A percentile compares a stretch with the other conserved stretches of the same genome.
Evolutionary conservation across 2,113 vertebrate species (phyloP).

Genomic region (Nestor notabilis): DNA sequence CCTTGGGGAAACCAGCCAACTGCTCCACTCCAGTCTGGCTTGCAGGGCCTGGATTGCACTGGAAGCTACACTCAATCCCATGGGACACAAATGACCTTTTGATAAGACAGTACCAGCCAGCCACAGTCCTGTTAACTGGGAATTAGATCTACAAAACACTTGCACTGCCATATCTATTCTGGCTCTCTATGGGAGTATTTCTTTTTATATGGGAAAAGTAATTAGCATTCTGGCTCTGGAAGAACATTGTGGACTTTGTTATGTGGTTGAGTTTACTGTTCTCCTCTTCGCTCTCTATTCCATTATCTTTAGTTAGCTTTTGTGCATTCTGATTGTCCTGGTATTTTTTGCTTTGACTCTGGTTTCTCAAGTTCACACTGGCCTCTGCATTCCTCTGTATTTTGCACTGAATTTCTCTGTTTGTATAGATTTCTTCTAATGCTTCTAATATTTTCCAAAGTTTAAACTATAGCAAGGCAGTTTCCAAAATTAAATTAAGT

Average conservation of each 20-base stretch:
- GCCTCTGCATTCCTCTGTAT: background rate
- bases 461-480: background rate
- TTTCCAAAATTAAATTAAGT: constrained; percentile 9
- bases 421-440: background rate
- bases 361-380: background rate
- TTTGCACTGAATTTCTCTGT: background rate
- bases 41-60: constrained; percentile 29
- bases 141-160: constrained; percentile 24
- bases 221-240: background rate
- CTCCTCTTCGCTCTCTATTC: background rate
- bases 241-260: background rate
- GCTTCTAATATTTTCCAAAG: background rate
- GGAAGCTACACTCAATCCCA: constrained; percentile 32
- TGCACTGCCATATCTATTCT: background rate
- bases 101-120: constrained; percentile 39
- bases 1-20: constrained; percentile 67
- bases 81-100: constrained; percentile 50
- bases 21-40: constrained; percentile 12
- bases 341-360: background rate
- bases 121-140: constrained; percentile 11
- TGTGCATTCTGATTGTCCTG: background rate
- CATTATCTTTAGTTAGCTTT: background rate
- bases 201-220: background rate
- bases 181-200: background rate
- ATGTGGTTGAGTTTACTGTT: background rate